Conservation (phyloP, 2,797 vertebrate genomes). For the Orientallactaga sibirica region DNA sequence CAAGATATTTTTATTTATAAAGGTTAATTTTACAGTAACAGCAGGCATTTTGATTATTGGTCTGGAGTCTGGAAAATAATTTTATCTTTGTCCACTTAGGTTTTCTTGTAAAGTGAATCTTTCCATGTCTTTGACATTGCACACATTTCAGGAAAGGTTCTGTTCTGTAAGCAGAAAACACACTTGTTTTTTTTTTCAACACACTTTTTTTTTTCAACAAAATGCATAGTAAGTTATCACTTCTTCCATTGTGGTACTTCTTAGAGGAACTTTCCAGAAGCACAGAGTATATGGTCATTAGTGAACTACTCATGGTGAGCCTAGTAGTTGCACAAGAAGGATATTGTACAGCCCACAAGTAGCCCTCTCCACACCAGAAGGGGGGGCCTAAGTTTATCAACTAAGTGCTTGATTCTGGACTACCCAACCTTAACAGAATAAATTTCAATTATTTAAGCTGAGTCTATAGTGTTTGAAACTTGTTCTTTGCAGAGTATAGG, state of each 20-base stretch:
- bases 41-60: neutral
- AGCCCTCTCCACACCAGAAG: neutral
- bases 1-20: neutral
- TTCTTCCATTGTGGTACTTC: too few species aligned
- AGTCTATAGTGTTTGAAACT: neutral
- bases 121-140: neutral
- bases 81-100: neutral
- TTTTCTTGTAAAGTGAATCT: neutral
- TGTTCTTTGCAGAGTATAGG: neutral
- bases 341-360: too few species aligned
- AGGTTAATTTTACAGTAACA: neutral
- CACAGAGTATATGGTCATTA: neutral
- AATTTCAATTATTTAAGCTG: neutral
- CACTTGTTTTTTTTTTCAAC: neutral
- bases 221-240: neutral
- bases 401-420: neutral
- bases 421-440: neutral
- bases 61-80: constrained; percentile 6
- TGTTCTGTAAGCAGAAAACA: neutral
- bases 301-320: neutral
- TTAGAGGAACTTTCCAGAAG: neutral
- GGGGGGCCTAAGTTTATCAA: neutral
- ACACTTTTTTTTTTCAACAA: neutral
- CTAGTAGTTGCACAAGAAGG: neutral
- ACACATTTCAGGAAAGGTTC: neutral